phyloP scores from a whole-genome alignment of 37 sponge, comb jelly and placozoan species.

The Agelas oroides region DNA sequence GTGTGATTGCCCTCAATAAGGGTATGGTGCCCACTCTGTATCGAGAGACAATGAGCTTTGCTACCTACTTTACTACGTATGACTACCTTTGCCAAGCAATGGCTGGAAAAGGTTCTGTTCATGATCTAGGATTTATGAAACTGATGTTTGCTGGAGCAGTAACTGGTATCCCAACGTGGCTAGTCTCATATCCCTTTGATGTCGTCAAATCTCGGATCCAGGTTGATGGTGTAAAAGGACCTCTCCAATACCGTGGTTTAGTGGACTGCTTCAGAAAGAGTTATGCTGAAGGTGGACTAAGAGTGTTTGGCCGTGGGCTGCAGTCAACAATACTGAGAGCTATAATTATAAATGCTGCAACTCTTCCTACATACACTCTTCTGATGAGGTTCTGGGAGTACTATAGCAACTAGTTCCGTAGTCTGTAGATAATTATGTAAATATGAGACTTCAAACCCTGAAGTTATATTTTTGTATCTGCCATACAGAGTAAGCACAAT shows the following conservation, averaged over 20 bases:
- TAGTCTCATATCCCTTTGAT: conserved; percentile 83
- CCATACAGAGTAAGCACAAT: too few relatives aligned
- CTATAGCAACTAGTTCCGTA: too few relatives aligned
- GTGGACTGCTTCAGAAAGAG: conserved; percentile 82
- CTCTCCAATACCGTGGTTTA: conserved; percentile 50
- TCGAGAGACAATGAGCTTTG: conserved; percentile 82
- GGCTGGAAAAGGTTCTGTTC: conserved; percentile 7
- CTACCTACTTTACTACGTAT: conserved; percentile 75
- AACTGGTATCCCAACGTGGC: conserved; percentile 69
- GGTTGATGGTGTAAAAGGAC: conserved; percentile 63
- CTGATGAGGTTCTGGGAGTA: too few relatives aligned
- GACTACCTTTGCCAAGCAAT: conserved; percentile 52
- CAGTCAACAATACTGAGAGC: conserved; percentile 74
- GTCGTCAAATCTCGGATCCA: conserved; percentile 87
- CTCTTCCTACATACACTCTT: conserved; percentile 65
- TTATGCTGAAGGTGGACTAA: conserved; percentile 39
- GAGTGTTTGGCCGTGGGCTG: conserved; percentile 79
- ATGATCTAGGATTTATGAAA: too few relatives aligned
- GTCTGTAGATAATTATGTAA: too few relatives aligned
- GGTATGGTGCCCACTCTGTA: conserved; percentile 62
- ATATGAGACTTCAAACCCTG: too few relatives aligned
- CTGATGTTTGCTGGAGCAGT: conserved; percentile 86
- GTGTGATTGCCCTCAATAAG: conserved; percentile 70
- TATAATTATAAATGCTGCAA: conserved; percentile 87
- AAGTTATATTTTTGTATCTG: too few relatives aligned